Evolutionary conservation across 2,888 invertebrate species (phyloP).

Genomic region (Sericinus montela): DNA sequence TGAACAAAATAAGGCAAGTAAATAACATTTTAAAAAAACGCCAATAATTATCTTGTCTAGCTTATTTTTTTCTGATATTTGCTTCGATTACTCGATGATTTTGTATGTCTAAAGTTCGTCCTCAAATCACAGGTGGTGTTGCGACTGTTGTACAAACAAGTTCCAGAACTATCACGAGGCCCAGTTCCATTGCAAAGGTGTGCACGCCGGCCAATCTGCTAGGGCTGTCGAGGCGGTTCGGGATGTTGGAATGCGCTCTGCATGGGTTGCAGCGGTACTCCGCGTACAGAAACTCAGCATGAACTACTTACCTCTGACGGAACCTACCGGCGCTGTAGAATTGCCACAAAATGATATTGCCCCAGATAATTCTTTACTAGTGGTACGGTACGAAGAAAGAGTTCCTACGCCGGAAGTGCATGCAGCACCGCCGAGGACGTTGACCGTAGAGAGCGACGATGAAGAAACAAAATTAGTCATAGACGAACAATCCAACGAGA

Average conservation of each 20-base stretch:
- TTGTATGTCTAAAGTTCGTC: no score
- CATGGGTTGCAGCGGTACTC: conserved; percentile 49
- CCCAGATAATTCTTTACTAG: conserved; percentile 54
- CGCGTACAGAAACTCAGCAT: conserved; percentile 41
- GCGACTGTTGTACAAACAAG: conserved; percentile 45
- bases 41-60: no score
- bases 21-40: no score
- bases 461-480: conserved; percentile 49
- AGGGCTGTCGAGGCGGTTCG: conserved; percentile 48
- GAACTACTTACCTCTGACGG: conserved; percentile 2
- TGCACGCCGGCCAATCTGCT: conserved; percentile 35
- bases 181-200: conserved; percentile 57
- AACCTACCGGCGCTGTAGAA: background rate
- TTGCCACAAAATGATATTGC: background rate
- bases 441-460: conserved; percentile 35
- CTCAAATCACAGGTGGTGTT: conserved; percentile 57
- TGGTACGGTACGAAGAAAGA: conserved; percentile 53
- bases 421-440: conserved; percentile 10
- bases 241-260: conserved; percentile 39
- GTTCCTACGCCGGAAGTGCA: conserved; percentile 42
- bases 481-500: conserved; percentile 33
- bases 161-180: conserved; percentile 64
- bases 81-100: no score
- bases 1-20: conserved; percentile 60
- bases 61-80: no score